Percentiles rank a stretch among this genome's conserved stretches.
Evolutionary conservation across 2,888 invertebrate genomes (phyloP).

Genomic region (Watsonalla cultraria): DNA sequence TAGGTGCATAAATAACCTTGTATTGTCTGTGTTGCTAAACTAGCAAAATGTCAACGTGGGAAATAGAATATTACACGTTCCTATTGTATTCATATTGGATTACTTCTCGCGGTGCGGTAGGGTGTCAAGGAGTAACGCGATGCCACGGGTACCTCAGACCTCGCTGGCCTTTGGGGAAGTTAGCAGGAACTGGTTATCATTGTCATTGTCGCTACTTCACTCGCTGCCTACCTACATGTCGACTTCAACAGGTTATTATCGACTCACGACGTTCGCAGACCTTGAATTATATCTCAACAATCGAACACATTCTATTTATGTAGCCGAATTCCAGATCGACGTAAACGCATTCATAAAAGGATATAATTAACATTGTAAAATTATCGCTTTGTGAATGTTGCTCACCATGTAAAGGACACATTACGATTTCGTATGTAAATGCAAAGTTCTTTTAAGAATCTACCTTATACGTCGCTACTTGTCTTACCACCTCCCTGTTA

Average conservation of each 20-base stretch:
- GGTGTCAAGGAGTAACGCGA: slow-evolving; percentile 58
- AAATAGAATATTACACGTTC: slow-evolving; percentile 38
- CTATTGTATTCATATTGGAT: slow-evolving; percentile 45
- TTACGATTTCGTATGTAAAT: background rate
- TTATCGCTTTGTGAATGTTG: slow-evolving; percentile 1
- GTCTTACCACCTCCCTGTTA: no score
- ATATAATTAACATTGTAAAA: background rate
- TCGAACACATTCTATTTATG: slow-evolving; percentile 51
- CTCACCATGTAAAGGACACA: background rate
- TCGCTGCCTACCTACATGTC: slow-evolving; percentile 8
- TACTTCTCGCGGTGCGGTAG: slow-evolving; percentile 42
- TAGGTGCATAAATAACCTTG: slow-evolving; percentile 1
- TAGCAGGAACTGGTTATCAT: slow-evolving; percentile 7
- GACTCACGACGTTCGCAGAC: slow-evolving; percentile 46
- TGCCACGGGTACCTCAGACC: slow-evolving; percentile 22
- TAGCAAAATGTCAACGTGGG: slow-evolving; percentile 30
- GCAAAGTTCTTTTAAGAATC: background rate
- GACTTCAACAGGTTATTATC: slow-evolving; percentile 15
- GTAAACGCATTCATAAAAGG: slow-evolving; percentile 1
- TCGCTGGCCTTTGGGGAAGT: background rate
- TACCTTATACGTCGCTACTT: no score
- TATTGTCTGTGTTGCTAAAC: slow-evolving; percentile 24
- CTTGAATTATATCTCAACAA: slow-evolving; percentile 38
- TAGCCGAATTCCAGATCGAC: slow-evolving; percentile 34
- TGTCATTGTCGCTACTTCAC: slow-evolving; percentile 5